Base-by-base conservation (phyloP, 2,797 vertebrate genomes). In the Tragopan temminckii region DNA sequence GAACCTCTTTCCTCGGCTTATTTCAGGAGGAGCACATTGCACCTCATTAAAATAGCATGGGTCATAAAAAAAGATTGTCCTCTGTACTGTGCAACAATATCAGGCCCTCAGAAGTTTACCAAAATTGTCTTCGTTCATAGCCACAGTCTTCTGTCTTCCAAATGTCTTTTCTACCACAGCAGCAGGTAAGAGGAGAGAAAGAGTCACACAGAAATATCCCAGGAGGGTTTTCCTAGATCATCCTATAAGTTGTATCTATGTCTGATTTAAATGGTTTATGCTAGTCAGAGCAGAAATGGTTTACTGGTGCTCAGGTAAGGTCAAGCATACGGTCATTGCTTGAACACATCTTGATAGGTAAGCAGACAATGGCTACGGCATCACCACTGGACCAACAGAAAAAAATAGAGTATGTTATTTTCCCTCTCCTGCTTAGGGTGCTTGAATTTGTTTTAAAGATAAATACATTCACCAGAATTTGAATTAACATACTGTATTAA, bases 401-500 rank as follows among this genome's bases (percentile, higher is more conserved):
- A 72, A n/a, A 76, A 72, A 27, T 2, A 63, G 15, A 52, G 33
- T 33, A 1, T 9, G 29, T 31, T n/a, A 57, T n/a, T 45, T 93
- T 87, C 9, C 15, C 80, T 63, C 88, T 80, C 72, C 72, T 80
- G 71, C 50, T 93, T 91, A 71, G 35, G 24, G 55, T 92, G 66
- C 72, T 80, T 92, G 76, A 50, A 78, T 89, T 66, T 80, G 76
- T 91, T 89, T 94, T 13, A 45, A 48, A 82, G 45, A 92, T 15
- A 71, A 71, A 85, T 1, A 1, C 21, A 36, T 59, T 50, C 58
- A 61, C 13, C 45, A 78, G 84, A 84, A 88, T 66, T 23, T 61
- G 76, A 88, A 94, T 96, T 75, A 89, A 75, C 62, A 38, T 85
- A n/a, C 38, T 83, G 88, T 10, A 2, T 66, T 95, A 94, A 83